These are phyloP conservation scores for Caprella mutica DNA, from an alignment of 2,888 invertebrate species.

Conservation along the genomic window DNA sequence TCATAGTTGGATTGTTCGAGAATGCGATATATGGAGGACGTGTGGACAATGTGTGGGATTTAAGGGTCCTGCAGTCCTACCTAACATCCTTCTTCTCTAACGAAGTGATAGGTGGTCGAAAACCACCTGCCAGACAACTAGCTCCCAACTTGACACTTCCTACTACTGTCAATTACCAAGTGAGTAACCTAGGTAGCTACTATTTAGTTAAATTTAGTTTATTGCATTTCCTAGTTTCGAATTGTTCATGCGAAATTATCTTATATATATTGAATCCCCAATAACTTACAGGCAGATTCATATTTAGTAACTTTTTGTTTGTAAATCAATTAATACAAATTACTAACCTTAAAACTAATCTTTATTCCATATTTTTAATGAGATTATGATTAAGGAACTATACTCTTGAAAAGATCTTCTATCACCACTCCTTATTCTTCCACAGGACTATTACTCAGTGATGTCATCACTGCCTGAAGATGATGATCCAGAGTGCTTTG, in stretches of 20 bases:
- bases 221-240: too few species aligned
- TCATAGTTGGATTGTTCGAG: slow-evolving; percentile 62
- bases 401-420: too few species aligned
- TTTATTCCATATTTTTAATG: too few species aligned
- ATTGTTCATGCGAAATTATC: too few species aligned
- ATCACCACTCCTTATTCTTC: background rate
- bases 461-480: slow-evolving; percentile 57
- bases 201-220: too few species aligned
- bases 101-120: slow-evolving; percentile 45
- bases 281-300: too few species aligned
- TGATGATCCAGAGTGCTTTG: slow-evolving; percentile 65
- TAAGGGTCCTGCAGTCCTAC: slow-evolving; percentile 54
- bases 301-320: too few species aligned
- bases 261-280: too few species aligned
- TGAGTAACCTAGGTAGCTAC: background rate
- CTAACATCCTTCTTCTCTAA: slow-evolving; percentile 50
- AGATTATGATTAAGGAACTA: too few species aligned
- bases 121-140: slow-evolving; percentile 51
- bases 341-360: too few species aligned
- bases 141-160: slow-evolving; percentile 48
- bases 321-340: too few species aligned
- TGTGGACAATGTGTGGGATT: slow-evolving; percentile 66
- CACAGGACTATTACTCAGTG: slow-evolving; percentile 54
- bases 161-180: slow-evolving; percentile 41
- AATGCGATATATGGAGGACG: slow-evolving; percentile 76